phyloP scores from a whole-genome alignment of 2,888 invertebrate genomes.

The Saturnia pavonia region DNA sequence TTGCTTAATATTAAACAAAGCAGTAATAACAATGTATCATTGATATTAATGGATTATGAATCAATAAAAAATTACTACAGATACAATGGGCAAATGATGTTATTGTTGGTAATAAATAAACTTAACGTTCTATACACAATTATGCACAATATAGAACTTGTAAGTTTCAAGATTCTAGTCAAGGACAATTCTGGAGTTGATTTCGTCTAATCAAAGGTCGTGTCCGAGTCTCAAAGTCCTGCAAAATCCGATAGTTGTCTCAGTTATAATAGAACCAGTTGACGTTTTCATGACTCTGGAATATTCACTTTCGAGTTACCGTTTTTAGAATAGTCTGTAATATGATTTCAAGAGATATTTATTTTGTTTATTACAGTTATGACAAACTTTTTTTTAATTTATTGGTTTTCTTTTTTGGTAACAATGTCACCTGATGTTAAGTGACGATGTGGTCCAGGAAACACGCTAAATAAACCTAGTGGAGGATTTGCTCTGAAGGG shows the following conservation, averaged over 20 bases:
- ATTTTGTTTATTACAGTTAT: not conserved
- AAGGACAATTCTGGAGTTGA: slow-evolving; percentile 19
- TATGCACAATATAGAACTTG: not conserved
- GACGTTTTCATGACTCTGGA: not conserved
- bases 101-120: not conserved
- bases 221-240: slow-evolving; percentile 18
- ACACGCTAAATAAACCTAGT: no score
- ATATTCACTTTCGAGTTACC: not conserved
- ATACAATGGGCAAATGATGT: no score
- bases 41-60: not conserved
- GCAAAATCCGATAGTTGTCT: slow-evolving; percentile 14
- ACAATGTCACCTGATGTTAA: no score
- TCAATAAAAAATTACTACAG: not conserved
- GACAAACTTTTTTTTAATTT: no score
- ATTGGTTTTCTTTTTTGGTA: no score
- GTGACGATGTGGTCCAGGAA: no score
- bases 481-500: no score
- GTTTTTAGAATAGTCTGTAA: not conserved
- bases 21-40: no score
- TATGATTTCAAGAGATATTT: not conserved
- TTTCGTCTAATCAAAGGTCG: slow-evolving; percentile 27
- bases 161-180: slow-evolving; percentile 14
- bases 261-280: slow-evolving; percentile 10
- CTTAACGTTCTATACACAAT: not conserved
- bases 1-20: no score